Evolutionary conservation across 2,797 vertebrate species (phyloP).

Genomic region (Linurgus olivaceus): DNA sequence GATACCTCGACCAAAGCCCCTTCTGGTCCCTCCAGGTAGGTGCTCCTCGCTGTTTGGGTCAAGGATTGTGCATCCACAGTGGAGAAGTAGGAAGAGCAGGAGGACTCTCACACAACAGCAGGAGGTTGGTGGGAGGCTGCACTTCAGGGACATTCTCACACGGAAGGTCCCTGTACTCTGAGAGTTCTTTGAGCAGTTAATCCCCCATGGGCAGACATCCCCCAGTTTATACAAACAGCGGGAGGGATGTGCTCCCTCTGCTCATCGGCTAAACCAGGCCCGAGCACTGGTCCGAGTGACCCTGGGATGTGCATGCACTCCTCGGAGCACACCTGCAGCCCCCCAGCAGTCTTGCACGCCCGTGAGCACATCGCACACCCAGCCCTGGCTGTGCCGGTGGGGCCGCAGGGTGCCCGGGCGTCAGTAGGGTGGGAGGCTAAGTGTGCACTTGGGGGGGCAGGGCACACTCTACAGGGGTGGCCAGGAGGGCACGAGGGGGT

Average conservation of each 20-base stretch:
- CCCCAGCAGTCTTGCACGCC: neutral
- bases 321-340: neutral
- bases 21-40: fast-evolving
- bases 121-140: neutral
- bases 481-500: neutral
- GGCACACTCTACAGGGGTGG: neutral
- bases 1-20: neutral
- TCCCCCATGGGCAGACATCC: neutral
- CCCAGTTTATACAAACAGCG: neutral
- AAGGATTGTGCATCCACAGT: neutral
- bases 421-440: fast-evolving
- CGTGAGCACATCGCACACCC: neutral
- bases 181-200: neutral
- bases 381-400: fast-evolving
- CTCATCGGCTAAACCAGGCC: fast-evolving
- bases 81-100: neutral
- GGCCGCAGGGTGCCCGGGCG: neutral
- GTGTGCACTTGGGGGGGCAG: neutral
- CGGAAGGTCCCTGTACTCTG: neutral
- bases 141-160: neutral
- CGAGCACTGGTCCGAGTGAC: fast-evolving
- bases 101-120: neutral
- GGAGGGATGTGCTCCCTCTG: neutral
- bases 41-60: neutral
- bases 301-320: fast-evolving